Evolutionary conservation across 2,888 invertebrate genomes (phyloP).

Genomic region (Linnaemya tessellans): DNA sequence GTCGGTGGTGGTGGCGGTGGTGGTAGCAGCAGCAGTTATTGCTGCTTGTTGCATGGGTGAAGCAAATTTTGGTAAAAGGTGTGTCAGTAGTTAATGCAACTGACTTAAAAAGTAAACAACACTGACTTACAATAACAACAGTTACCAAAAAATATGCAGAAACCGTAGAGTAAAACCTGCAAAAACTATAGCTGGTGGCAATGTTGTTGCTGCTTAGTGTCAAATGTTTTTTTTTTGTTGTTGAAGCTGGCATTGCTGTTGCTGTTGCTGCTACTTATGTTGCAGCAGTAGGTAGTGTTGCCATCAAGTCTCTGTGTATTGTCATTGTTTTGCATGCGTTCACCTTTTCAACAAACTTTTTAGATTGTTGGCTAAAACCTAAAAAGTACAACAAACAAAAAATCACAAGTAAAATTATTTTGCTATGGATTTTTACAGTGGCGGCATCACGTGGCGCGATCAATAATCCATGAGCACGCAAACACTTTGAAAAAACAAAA

Average conservation of each 20-base stretch:
- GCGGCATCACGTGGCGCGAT: conserved; percentile 78
- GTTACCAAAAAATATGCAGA: conserved; percentile 20
- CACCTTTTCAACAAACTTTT: conserved; percentile 59
- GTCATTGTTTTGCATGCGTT: conserved; percentile 70
- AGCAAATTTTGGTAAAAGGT: conserved; percentile 76
- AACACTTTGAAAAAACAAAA: conserved; percentile 68
- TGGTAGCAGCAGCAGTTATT: conserved; percentile 64
- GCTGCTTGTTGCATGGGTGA: conserved; percentile 70
- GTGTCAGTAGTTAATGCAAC: conserved; percentile 79
- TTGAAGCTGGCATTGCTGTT: conserved; percentile 6
- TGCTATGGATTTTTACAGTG: conserved; percentile 58
- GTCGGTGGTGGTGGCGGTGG: conserved; percentile 61
- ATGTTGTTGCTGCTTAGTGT: conserved; percentile 63
- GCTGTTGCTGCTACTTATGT: conserved; percentile 20
- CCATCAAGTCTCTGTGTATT: conserved; percentile 58
- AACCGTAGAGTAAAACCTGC: conserved; percentile 36
- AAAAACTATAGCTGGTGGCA: conserved; percentile 73
- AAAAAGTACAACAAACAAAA: neutral
- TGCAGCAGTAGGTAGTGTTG: conserved; percentile 60
- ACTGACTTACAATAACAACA: conserved; percentile 56
- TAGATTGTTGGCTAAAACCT: conserved; percentile 41
- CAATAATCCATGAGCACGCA: conserved; percentile 80
- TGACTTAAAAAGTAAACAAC: conserved; percentile 70
- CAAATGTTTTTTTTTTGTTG: conserved; percentile 50
- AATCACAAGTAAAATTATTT: conserved; percentile 9